phyloP scores from a whole-genome alignment of 2,113 vertebrate genomes.

The Lanius collurio region DNA sequence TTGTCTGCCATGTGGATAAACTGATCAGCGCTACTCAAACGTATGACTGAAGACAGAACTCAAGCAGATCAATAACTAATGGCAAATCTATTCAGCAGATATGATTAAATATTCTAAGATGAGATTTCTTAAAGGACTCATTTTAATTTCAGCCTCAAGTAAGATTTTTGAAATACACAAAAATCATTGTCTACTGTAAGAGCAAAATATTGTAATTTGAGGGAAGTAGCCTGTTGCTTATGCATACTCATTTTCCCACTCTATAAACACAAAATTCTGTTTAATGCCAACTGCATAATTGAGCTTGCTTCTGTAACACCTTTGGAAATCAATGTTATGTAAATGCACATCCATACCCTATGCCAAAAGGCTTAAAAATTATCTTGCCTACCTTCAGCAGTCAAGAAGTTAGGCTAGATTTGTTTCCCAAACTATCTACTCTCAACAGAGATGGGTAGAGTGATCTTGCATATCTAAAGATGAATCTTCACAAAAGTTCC shows the following conservation, averaged over 20 bases:
- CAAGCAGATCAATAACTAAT: not conserved
- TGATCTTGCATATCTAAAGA: not conserved
- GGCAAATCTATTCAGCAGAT: not conserved
- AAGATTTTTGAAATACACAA: not conserved
- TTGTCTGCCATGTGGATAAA: not conserved
- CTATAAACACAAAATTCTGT: not conserved
- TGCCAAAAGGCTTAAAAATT: not conserved
- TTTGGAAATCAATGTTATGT: not conserved
- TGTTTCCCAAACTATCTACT: not conserved
- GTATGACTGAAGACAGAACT: not conserved
- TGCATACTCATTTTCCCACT: not conserved
- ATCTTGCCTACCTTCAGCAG: not conserved
- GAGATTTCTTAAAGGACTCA: not conserved
- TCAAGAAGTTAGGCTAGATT: not conserved
- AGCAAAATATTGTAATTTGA: not conserved
- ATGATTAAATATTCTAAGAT: not conserved
- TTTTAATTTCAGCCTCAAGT: not conserved
- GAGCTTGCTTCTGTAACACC: not conserved
- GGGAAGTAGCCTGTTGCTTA: not conserved
- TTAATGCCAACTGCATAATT: not conserved
- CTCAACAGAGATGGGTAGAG: not conserved
- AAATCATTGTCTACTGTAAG: not conserved
- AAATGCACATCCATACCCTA: not conserved
- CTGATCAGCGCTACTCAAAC: not conserved
- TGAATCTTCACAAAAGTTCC: not conserved